Evolutionary conservation across 2,113 vertebrate genomes (phyloP).

Genomic region (Zonotrichia leucophrys): DNA sequence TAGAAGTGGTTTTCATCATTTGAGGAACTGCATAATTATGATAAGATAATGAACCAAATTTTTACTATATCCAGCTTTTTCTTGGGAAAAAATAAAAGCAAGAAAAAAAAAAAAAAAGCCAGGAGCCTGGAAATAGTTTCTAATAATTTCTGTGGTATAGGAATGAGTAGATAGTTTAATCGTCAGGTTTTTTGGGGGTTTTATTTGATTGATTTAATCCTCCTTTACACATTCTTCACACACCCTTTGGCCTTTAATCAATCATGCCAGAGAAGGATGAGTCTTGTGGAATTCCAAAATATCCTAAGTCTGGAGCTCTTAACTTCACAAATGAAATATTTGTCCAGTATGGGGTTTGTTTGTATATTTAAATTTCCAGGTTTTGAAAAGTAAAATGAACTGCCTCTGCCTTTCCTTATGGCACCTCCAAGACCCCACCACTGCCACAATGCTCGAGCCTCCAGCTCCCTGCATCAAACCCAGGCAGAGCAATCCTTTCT

Average conservation of each 20-base stretch:
- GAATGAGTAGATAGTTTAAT: not conserved
- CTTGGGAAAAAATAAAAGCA: not conserved
- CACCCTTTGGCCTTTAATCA: not conserved
- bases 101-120: not conserved
- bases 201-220: not conserved
- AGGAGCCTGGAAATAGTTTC: not conserved
- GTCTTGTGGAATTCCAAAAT: not conserved
- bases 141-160: not conserved
- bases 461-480: not conserved
- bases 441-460: not conserved
- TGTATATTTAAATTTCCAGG: not conserved
- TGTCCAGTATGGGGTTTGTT: not conserved
- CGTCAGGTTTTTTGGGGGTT: not conserved
- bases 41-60: conserved; percentile 8
- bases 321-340: not conserved
- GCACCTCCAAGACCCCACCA: not conserved
- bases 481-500: not conserved
- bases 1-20: conserved; percentile 5
- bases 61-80: not conserved
- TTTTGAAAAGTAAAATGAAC: not conserved
- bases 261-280: not conserved
- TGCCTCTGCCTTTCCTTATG: not conserved
- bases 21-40: not conserved
- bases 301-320: not conserved
- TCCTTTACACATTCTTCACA: not conserved